Base-by-base conservation (phyloP, 2,888 invertebrate species). In the Litoditis marina region DNA sequence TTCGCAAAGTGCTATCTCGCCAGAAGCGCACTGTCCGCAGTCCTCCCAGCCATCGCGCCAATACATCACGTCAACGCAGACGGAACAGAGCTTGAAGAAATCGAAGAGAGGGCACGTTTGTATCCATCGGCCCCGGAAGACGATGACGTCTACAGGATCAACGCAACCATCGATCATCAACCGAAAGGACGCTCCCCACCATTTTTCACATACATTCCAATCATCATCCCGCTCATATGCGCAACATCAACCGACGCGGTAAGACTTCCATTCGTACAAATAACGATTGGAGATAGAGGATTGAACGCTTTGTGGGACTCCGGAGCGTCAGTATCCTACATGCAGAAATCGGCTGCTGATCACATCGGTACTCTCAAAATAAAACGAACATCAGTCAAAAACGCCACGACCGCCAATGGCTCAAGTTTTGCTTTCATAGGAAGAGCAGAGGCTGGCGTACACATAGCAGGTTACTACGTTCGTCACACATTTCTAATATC, bases 291-390 rank as follows among this genome's bases (percentile, higher is more conserved):
- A 11, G 16, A 42, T 44, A 34, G 31, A 8, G 13, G 22, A 13
- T 13, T 55, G 27, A 3, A 25, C 3, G 27, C 56, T 5, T 31
- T 55, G n/a, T 44, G 39, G 56, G 56, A 55, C 44, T 44, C 56
- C 22, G 56, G 56, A 44, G 19, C 42, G 4, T n/a, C 42, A 3
- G 25, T 39, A 19, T 44, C 56, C 22, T 55, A 55, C 19, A 5
- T 55, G 5, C 4, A 22, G 8, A 27, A 50, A 50, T 27, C 50
- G 28, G 27, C 50, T n/a, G 5, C n/a, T n/a, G 6, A 22, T 27
- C n/a, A 50, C n/a, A 5, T 50, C 4, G 25, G 28, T 5, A 22
- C n/a, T 6, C n/a, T 3, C 7, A n/a, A 28, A 13, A n/a, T 25
- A 22, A 5, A 28, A 50, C n/a, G n/a, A n/a, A n/a, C 22, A 4